A percentile compares a stretch with the other conserved stretches of the same genome.
Conservation (phyloP, 1,140 invertebrate genomes). For the Phenacoccus solenopsis region DNA sequence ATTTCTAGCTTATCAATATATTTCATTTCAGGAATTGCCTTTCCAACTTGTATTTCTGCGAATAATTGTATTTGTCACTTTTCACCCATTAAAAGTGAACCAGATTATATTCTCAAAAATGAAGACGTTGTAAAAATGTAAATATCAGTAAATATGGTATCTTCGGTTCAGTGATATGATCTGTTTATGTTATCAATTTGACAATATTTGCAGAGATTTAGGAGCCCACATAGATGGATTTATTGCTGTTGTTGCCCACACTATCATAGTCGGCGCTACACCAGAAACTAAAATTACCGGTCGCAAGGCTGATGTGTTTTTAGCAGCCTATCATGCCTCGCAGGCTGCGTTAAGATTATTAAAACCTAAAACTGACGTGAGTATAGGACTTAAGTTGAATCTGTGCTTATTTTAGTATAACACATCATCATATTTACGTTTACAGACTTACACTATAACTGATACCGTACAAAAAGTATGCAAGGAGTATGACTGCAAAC, state of each 20-base stretch:
- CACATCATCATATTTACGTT: background rate
- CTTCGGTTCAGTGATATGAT: no score
- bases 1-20: background rate
- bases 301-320: slow-evolving; percentile 83
- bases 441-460: slow-evolving; percentile 80
- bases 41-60: slow-evolving; percentile 95
- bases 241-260: slow-evolving; percentile 95
- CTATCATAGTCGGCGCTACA: slow-evolving; percentile 74
- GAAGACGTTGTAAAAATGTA: slow-evolving; percentile 97
- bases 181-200: background rate
- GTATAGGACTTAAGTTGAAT: slow-evolving; percentile 19
- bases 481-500: slow-evolving; percentile 87
- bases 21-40: slow-evolving; percentile 62
- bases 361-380: slow-evolving; percentile 78
- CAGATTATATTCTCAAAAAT: slow-evolving; percentile 73
- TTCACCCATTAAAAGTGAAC: slow-evolving; percentile 86
- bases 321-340: slow-evolving; percentile 88
- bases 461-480: slow-evolving; percentile 87
- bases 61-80: slow-evolving; percentile 99
- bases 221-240: slow-evolving; percentile 98
- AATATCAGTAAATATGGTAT: slow-evolving; percentile 35
- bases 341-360: slow-evolving; percentile 87
- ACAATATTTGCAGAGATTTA: slow-evolving; percentile 61
- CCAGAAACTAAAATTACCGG: slow-evolving; percentile 59
- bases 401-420: no score